These are phyloP conservation scores for Erpornis zantholeuca DNA, from an alignment of 2,113 vertebrate genomes.

Conservation along the genomic window DNA sequence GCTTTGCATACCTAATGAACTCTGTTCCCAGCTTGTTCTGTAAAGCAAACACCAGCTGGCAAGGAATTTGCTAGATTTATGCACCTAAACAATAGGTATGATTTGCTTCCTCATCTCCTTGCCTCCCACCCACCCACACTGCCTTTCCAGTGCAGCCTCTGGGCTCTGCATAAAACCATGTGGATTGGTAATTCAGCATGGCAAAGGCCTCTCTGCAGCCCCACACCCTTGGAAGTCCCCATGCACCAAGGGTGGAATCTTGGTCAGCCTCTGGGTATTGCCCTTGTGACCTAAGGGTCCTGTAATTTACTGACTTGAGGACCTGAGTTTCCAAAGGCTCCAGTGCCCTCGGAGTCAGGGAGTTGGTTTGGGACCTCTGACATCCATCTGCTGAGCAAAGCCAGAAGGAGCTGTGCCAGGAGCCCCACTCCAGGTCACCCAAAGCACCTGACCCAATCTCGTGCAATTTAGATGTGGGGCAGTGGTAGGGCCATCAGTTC, in stretches of 20 bases:
- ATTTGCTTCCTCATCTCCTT: background rate
- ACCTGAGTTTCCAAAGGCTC: background rate
- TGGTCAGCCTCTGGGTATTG: background rate
- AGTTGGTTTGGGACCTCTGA: background rate
- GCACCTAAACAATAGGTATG: background rate
- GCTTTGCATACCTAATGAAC: background rate
- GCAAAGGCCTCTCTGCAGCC: background rate
- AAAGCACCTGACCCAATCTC: background rate
- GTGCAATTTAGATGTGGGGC: background rate
- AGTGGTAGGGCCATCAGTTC: background rate
- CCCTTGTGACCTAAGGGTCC: background rate
- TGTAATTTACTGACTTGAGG: background rate
- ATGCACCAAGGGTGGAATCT: background rate
- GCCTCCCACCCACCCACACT: background rate
- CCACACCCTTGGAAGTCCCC: background rate
- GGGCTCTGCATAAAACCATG: background rate
- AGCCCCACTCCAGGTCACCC: background rate
- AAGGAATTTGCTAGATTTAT: background rate
- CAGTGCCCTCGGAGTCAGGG: background rate
- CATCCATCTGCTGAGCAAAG: background rate
- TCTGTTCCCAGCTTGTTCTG: background rate
- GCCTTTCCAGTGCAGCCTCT: background rate
- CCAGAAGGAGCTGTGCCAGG: background rate
- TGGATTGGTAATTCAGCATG: background rate
- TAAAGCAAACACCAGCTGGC: background rate